These are phyloP conservation scores for Sarcophaga caerulescens DNA, from an alignment of 2,888 invertebrate genomes.

Conservation along the genomic window DNA sequence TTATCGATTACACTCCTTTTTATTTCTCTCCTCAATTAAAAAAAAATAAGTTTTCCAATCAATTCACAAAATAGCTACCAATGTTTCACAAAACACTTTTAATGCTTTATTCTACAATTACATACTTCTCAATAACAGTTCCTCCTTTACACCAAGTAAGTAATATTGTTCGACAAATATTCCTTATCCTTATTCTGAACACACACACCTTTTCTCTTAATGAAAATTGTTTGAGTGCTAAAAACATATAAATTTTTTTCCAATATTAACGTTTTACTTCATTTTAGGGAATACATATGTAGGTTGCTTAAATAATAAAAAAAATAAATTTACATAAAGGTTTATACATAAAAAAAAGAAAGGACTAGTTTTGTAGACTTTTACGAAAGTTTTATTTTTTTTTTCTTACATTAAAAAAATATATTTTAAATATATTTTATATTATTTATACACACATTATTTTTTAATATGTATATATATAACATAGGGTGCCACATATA, in stretches of 20 bases:
- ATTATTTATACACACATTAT: conserved; percentile 20
- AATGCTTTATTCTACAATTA: too few species aligned
- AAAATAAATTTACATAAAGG: background rate
- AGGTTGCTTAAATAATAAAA: background rate
- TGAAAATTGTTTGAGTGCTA: background rate
- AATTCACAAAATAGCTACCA: too few species aligned
- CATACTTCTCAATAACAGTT: too few species aligned
- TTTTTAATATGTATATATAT: conserved; percentile 22
- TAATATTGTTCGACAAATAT: too few species aligned
- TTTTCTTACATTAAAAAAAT: conserved; percentile 30
- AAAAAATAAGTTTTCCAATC: too few species aligned
- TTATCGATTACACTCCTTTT: too few species aligned
- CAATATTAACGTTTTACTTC: background rate
- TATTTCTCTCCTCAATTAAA: too few species aligned
- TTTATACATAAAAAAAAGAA: conserved; percentile 29
- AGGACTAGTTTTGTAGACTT: conserved; percentile 65
- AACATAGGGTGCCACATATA: too few species aligned
- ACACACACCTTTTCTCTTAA: background rate
- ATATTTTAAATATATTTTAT: conserved; percentile 42
- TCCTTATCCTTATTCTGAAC: too few species aligned
- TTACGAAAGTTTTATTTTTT: conserved; percentile 33
- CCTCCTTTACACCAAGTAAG: too few species aligned
- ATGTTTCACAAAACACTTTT: too few species aligned
- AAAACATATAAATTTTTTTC: background rate
- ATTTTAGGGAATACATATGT: background rate